These are phyloP conservation scores for Mayetiola destructor DNA, from an alignment of 2,888 invertebrate genomes.

Conservation along the genomic window DNA sequence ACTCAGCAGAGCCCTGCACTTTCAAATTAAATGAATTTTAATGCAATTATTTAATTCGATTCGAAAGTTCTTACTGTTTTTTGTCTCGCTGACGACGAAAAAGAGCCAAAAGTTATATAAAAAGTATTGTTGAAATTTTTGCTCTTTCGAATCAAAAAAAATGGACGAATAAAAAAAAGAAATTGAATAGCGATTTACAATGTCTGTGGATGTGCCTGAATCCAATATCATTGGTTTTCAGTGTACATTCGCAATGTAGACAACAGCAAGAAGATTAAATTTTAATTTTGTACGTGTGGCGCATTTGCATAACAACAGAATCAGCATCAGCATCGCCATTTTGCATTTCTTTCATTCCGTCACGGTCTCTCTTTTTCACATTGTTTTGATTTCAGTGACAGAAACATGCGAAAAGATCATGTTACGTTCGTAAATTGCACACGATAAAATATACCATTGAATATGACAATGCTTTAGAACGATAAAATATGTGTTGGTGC, in stretches of 20 bases:
- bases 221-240: too few species aligned
- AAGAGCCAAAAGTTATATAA: too few species aligned
- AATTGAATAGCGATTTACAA: slow-evolving; percentile 5
- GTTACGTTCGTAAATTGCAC: slow-evolving; percentile 1
- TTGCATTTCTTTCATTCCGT: too few species aligned
- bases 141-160: neutral
- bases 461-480: slow-evolving; percentile 6
- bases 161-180: neutral
- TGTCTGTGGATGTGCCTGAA: too few species aligned
- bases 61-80: neutral
- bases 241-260: too few species aligned
- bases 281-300: slow-evolving; percentile 11
- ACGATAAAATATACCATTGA: slow-evolving; percentile 4
- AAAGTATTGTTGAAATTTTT: too few species aligned
- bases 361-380: neutral
- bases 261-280: slow-evolving; percentile 1
- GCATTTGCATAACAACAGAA: slow-evolving; percentile 4
- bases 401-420: slow-evolving; percentile 1
- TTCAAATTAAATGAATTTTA: neutral
- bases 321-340: too few species aligned
- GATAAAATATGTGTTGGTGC: too few species aligned
- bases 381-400: neutral
- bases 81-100: neutral
- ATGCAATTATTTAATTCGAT: neutral
- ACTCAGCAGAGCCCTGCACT: neutral